A percentile compares a stretch with the other conserved stretches of the same genome.
These are phyloP conservation scores for Fragum whitleyi DNA, from an alignment of 2,888 invertebrate species.

Conservation along the genomic window DNA sequence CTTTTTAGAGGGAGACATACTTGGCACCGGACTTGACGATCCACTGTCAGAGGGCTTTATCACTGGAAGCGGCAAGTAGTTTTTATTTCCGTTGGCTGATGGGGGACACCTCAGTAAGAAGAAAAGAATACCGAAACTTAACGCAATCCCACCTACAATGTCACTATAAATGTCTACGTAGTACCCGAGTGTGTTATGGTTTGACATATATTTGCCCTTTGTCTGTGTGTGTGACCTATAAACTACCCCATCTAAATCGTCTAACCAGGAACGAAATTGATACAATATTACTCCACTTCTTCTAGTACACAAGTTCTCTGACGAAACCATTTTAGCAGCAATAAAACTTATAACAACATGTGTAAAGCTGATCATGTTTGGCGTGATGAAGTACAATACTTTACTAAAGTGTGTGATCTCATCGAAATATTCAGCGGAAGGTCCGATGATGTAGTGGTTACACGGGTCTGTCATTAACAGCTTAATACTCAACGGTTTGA, in stretches of 20 bases:
- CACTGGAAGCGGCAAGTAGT: conserved; percentile 54
- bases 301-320: conserved; percentile 90
- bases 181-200: conserved; percentile 92
- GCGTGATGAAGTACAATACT: conserved; percentile 88
- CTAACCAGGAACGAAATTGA: conserved; percentile 92
- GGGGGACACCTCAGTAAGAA: conserved; percentile 64
- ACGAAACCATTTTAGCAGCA: conserved; percentile 91
- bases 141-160: conserved; percentile 87
- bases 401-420: conserved; percentile 88
- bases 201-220: conserved; percentile 65
- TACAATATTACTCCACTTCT: conserved; percentile 92
- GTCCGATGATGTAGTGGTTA: conserved; percentile 93
- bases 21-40: conserved; percentile 49
- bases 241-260: conserved; percentile 94
- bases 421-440: conserved; percentile 91
- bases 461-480: conserved; percentile 93
- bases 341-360: conserved; percentile 92
- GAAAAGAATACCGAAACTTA: conserved; percentile 85
- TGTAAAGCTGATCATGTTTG: conserved; percentile 93
- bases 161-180: conserved; percentile 94
- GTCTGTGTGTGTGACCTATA: conserved; percentile 88
- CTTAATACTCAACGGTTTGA: conserved; percentile 90
- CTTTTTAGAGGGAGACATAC: conserved; percentile 51
- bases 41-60: conserved; percentile 48
- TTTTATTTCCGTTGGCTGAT: conserved; percentile 36